These are phyloP conservation scores for Cantharis lateralis DNA, from an alignment of 2,888 invertebrate genomes.

Conservation along the genomic window DNA sequence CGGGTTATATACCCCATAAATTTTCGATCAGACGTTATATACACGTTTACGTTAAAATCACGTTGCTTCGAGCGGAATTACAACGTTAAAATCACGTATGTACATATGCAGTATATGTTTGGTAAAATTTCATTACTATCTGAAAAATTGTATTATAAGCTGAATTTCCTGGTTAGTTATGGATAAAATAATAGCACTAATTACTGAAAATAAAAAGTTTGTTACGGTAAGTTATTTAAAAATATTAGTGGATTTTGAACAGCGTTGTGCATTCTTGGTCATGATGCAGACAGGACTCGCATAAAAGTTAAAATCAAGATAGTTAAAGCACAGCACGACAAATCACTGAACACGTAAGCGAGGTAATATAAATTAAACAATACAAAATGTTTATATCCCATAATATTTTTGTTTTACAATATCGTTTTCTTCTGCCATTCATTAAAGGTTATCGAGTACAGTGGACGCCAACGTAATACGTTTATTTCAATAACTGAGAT, in stretches of 20 bases:
- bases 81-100: no score
- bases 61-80: no score
- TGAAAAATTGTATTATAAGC: no score
- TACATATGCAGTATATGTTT: no score
- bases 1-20: no score
- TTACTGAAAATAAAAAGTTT: neutral
- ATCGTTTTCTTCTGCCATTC: neutral
- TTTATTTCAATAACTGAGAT: conserved; percentile 23
- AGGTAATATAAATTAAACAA: conserved; percentile 46
- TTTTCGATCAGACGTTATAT: no score
- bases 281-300: conserved; percentile 16
- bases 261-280: neutral
- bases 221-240: neutral
- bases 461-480: neutral
- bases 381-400: conserved; percentile 36
- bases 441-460: neutral
- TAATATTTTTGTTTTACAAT: conserved; percentile 16
- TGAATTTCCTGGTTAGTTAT: neutral
- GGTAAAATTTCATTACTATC: no score
- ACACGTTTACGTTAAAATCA: no score
- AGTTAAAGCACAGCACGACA: conserved; percentile 46
- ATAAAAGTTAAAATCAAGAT: conserved; percentile 44
- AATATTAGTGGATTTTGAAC: neutral
- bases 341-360: conserved; percentile 48
- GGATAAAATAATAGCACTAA: neutral